Evolutionary conservation across 2,113 vertebrate species (phyloP).

Genomic region (Chroicocephalus ridibundus): DNA sequence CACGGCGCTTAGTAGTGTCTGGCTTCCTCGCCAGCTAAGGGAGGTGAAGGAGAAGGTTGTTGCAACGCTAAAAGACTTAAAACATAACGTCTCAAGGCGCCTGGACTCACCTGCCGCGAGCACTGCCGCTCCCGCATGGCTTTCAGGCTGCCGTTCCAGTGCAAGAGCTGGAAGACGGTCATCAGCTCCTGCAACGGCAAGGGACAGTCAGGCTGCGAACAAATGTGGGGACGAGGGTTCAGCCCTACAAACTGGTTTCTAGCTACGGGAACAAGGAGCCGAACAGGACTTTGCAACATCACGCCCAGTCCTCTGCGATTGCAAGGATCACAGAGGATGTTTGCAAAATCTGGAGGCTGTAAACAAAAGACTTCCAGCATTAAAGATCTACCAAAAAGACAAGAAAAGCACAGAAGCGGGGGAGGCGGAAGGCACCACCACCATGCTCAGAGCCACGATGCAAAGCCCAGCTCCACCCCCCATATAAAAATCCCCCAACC

Average conservation of each 20-base stretch:
- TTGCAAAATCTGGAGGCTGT: background rate
- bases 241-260: rapidly evolving
- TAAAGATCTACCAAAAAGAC: background rate
- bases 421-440: background rate
- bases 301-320: rapidly evolving
- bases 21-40: background rate
- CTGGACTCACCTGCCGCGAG: conserved; percentile 86
- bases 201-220: background rate
- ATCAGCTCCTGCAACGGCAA: conserved; percentile 87
- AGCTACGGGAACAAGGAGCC: rapidly evolving
- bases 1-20: rapidly evolving
- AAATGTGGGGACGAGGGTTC: background rate
- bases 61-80: rapidly evolving
- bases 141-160: conserved; percentile 98
- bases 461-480: background rate
- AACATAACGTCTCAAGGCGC: rapidly evolving
- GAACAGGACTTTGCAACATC: background rate
- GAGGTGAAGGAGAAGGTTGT: background rate
- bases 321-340: rapidly evolving
- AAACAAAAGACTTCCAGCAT: too few relatives aligned
- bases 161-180: conserved; percentile 96
- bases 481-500: background rate
- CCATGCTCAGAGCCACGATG: rapidly evolving
- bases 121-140: conserved; percentile 98
- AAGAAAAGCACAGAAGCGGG: background rate